Evolutionary conservation across 2,797 vertebrate genomes (phyloP).

Genomic region (Sebastes steindachneri): DNA sequence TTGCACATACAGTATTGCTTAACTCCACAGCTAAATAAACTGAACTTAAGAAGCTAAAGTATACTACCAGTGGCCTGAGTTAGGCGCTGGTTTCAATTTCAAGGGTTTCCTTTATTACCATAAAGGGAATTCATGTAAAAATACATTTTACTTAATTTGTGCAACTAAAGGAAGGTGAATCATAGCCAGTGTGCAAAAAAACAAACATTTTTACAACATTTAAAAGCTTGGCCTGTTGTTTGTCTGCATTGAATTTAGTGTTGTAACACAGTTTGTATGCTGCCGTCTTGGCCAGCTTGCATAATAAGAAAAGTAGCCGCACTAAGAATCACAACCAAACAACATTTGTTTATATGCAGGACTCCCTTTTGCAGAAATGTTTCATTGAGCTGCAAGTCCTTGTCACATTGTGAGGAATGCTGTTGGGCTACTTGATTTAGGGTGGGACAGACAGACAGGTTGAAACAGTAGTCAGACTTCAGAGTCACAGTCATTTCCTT

Average conservation of each 20-base stretch:
- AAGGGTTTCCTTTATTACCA: background rate
- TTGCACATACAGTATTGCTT: background rate
- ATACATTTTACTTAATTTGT: background rate
- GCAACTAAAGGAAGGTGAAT: background rate
- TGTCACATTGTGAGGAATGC: constrained; percentile 51
- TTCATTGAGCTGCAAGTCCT: background rate
- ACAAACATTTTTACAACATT: background rate
- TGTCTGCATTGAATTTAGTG: background rate
- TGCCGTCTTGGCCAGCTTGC: background rate
- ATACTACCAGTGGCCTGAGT: background rate
- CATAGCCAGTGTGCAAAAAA: background rate
- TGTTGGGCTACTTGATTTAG: constrained; percentile 19
- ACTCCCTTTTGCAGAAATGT: background rate
- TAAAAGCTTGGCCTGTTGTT: background rate
- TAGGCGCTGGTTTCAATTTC: background rate
- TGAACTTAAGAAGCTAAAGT: background rate
- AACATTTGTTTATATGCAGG: background rate
- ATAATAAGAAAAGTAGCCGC: background rate
- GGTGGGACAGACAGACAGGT: constrained; percentile 28
- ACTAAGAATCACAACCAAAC: background rate
- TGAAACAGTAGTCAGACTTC: background rate
- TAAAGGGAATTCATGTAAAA: background rate
- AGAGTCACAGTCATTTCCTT: background rate
- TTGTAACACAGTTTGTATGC: background rate
- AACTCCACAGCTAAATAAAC: background rate